Percentiles rank a stretch among this genome's conserved stretches.
phyloP scores from a whole-genome alignment of 2,797 vertebrate species.

The Pagetopsis macropterus region DNA sequence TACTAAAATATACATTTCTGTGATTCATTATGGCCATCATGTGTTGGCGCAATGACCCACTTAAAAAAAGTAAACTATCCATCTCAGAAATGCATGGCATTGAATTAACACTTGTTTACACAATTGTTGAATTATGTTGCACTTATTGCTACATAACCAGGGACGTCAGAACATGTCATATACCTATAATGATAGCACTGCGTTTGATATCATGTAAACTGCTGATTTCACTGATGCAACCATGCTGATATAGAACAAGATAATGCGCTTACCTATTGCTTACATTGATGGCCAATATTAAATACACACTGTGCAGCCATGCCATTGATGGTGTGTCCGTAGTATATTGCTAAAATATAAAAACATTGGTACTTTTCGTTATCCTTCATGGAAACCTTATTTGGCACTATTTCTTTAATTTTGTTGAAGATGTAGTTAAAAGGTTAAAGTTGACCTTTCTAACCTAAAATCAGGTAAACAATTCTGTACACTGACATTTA shows the following conservation, averaged over 20 bases:
- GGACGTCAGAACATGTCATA: background rate
- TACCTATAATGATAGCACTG: background rate
- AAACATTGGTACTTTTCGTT: background rate
- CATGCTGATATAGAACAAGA: background rate
- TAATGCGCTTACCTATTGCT: background rate
- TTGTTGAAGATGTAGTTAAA: background rate
- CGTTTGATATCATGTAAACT: background rate
- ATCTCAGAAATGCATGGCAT: background rate
- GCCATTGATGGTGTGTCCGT: background rate
- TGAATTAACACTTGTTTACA: background rate
- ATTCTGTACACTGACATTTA: background rate
- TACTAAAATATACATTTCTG: background rate
- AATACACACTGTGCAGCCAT: background rate
- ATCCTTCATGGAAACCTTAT: background rate
- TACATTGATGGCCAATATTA: background rate
- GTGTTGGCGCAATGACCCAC: slow-evolving; percentile 37
- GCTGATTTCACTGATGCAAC: background rate
- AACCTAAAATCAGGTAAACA: background rate
- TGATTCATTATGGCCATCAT: slow-evolving; percentile 31
- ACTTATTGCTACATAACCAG: background rate
- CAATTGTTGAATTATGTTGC: background rate
- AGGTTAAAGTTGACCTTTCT: background rate
- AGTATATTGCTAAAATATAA: background rate
- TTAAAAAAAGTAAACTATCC: background rate
- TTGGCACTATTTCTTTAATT: background rate